Percentiles rank a stretch among this genome's conserved stretches.
Conservation (phyloP, 2,797 vertebrate species). For the Synanceia verrucosa region DNA sequence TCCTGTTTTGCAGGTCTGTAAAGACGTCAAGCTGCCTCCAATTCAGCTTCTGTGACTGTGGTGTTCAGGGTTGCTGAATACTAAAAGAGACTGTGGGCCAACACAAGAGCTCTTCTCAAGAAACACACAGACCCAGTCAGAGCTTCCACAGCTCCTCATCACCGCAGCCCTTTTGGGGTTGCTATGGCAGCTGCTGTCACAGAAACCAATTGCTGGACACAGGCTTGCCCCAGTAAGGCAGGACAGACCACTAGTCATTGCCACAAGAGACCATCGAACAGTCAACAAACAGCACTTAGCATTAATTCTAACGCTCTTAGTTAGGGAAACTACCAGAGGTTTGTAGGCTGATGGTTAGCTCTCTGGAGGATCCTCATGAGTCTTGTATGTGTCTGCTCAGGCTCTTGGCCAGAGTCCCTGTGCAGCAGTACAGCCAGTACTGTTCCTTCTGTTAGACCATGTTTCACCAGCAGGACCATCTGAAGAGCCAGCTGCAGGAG, state of each 20-base stretch:
- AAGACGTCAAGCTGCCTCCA: conserved; percentile 38
- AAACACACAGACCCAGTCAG: conserved; percentile 45
- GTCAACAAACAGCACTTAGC: conserved; percentile 66
- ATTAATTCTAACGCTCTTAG: conserved; percentile 55
- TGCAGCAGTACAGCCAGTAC: conserved; percentile 86
- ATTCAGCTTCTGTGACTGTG: conserved; percentile 34
- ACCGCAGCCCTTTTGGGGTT: conserved; percentile 84
- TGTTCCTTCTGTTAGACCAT: conserved; percentile 89
- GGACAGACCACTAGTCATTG: conserved; percentile 76
- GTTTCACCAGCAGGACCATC: conserved; percentile 95
- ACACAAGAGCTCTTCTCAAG: conserved; percentile 55
- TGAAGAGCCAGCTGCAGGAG: conserved; percentile 84
- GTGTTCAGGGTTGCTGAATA: conserved; percentile 47
- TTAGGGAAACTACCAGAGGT: conserved; percentile 40
- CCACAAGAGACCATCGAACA: conserved; percentile 53
- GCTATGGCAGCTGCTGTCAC: conserved; percentile 93
- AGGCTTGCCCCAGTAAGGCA: conserved; percentile 85
- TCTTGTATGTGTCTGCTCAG: conserved; percentile 69
- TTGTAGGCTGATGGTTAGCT: conserved; percentile 58
- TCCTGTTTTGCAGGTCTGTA: conserved; percentile 59
- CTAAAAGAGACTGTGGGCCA: conserved; percentile 38
- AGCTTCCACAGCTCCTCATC: conserved; percentile 75
- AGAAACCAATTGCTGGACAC: conserved; percentile 88
- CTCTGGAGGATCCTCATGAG: conserved; percentile 70
- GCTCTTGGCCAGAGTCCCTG: conserved; percentile 89